phyloP scores from a whole-genome alignment of 2,797 vertebrate genomes.

The Smutsia temminckii region DNA sequence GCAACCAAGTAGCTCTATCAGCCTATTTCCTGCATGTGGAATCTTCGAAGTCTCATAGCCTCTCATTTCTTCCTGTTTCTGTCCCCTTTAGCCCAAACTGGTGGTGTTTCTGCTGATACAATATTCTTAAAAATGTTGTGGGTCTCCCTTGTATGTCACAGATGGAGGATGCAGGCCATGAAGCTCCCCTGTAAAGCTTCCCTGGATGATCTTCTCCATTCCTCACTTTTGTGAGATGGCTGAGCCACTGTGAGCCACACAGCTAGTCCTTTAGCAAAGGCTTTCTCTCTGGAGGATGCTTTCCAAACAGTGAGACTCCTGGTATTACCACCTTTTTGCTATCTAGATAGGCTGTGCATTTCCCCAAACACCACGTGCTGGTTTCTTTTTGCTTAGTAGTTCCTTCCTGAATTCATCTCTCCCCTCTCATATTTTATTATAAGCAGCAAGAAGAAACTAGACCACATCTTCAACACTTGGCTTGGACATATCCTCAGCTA shows the following conservation, averaged over 20 bases:
- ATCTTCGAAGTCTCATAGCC: not conserved
- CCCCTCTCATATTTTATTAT: not conserved
- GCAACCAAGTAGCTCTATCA: not conserved
- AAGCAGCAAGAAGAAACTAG: not conserved
- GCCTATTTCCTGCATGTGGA: not conserved
- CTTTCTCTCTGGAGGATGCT: not conserved
- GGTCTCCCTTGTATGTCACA: not conserved
- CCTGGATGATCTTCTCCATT: not conserved
- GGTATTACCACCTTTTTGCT: accelerated
- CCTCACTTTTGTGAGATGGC: not conserved
- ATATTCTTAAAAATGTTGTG: not conserved
- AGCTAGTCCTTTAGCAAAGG: not conserved
- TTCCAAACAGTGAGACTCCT: not conserved
- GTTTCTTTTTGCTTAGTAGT: not conserved
- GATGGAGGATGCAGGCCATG: not conserved
- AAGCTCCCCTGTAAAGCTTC: not conserved
- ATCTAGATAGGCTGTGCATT: not conserved
- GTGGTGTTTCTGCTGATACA: not conserved
- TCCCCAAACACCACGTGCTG: not conserved
- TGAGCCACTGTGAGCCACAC: not conserved
- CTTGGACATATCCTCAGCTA: not conserved
- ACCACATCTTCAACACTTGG: not conserved
- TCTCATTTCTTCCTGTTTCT: not conserved
- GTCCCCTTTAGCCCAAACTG: not conserved
- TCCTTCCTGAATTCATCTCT: not conserved